Evolutionary conservation across 2,888 invertebrate species (phyloP).

Genomic region (Coleophora deauratella): DNA sequence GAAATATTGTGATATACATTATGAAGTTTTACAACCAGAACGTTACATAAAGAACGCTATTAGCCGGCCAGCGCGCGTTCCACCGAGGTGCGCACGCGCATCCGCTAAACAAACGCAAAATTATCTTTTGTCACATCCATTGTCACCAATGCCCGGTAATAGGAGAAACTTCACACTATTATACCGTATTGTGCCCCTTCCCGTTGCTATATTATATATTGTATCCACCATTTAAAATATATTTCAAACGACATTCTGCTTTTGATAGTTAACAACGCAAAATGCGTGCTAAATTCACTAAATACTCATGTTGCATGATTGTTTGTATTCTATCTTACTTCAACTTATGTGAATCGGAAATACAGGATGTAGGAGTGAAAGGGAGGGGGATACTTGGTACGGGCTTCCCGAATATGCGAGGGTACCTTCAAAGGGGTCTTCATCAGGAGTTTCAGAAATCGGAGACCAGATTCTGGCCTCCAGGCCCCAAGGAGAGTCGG

Average conservation of each 20-base stretch:
- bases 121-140: conserved; percentile 31
- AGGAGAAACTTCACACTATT: conserved; percentile 35
- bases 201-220: conserved; percentile 36
- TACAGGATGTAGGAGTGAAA: conserved; percentile 9
- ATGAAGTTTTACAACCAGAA: no score
- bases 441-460: conserved; percentile 18
- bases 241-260: conserved; percentile 17
- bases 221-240: conserved; percentile 18
- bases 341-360: conserved; percentile 23
- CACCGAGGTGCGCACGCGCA: conserved; percentile 27
- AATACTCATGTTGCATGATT: conserved; percentile 11
- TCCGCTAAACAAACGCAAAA: conserved; percentile 28
- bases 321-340: conserved; percentile 14
- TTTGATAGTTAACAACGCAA: conserved; percentile 6
- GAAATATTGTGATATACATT: no score
- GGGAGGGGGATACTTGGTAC: conserved; percentile 21
- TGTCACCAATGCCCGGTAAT: conserved; percentile 33
- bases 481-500: conserved; percentile 48
- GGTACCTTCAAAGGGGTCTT: conserved; percentile 16
- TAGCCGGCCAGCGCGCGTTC: conserved; percentile 16
- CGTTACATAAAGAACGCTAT: no score
- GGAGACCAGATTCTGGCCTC: conserved; percentile 46
- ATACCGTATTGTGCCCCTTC: conserved; percentile 41
- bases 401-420: conserved; percentile 24
- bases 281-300: conserved; percentile 20